Evolutionary conservation across 2,797 vertebrate genomes (phyloP), one percentile per base, ranked within the genome.

Genomic region (Falco naumanni): DNA sequence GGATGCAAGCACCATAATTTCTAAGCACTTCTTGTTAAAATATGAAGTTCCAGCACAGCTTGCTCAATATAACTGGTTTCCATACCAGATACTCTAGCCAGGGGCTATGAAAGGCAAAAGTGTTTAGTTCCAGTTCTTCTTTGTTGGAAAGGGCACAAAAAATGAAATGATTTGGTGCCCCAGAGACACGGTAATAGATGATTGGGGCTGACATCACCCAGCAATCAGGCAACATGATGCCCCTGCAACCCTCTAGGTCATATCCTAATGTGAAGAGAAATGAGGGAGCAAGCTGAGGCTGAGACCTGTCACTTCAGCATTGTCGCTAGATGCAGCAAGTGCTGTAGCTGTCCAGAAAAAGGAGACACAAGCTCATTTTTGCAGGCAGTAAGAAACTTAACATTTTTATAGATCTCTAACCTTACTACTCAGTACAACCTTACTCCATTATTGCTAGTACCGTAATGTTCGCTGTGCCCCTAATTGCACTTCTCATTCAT

Each of bases 1-100:
- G 94, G 79, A 96, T 97, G 82, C 95, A 83, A 96, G 94, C 72
- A 95, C 92, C 82, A 47, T 81, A 88, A 92, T 96, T 96, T 91
- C 89, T 28, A 87, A 71, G 72, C 1, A 2, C 28, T 93, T 69
- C 50, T 7, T 14, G 39, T 59, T 86, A 83, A 89, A 93, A 96
- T 28, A 48, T 31, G 76, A 95, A 45, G 75, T 86, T 93, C 34
- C 50, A 72, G 57, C 84, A 90, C 17, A 89, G 81, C 28, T 61
- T 72, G 59, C 78, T 94, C 69, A 70, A 26, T 66, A 10, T 26
- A 76, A 83, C 13, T 48, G 37, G 47, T 68, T 88, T 47, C 39
- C n/a, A 56, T 56, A 87, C 78, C 88, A 95, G 86, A 93, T 33
- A 68, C 20, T 50, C 56, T 87, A 90, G 92, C 82, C 31, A 81